phyloP scores from a whole-genome alignment of 2,113 vertebrate genomes.

The Oophaga pumilio region DNA sequence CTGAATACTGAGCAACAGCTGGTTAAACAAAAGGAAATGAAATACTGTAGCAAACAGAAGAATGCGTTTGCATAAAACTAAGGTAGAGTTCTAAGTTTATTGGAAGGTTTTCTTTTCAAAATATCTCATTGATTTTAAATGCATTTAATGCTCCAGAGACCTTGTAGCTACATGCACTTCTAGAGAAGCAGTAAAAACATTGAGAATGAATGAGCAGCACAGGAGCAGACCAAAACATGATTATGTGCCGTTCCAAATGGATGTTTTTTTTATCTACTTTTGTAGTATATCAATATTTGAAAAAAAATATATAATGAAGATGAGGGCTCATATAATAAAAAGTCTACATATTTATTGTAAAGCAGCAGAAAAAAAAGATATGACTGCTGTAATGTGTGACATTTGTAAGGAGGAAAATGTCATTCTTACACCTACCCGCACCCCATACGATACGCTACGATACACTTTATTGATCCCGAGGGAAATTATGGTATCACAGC shows the following conservation, averaged over 20 bases:
- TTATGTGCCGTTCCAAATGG: conserved; percentile 22
- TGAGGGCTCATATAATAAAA: neutral
- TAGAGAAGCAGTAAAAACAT: conserved; percentile 30
- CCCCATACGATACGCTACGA: too few species aligned
- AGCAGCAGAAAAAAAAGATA: neutral
- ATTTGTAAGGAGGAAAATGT: neutral
- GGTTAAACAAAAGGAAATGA: conserved; percentile 51
- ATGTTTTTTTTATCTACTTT: conserved; percentile 44
- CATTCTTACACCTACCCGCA: neutral
- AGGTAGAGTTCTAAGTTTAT: conserved; percentile 31
- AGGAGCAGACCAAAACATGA: conserved; percentile 36
- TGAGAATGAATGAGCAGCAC: conserved; percentile 18
- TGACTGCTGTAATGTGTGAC: neutral
- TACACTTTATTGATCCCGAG: too few species aligned
- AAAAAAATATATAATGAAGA: neutral
- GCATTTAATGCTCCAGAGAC: conserved; percentile 37
- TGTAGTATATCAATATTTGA: neutral
- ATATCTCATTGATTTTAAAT: conserved; percentile 46
- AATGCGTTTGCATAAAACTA: conserved; percentile 18
- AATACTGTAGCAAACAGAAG: conserved; percentile 24
- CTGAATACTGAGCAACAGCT: conserved; percentile 36
- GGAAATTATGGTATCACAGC: too few species aligned
- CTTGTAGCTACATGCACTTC: conserved; percentile 36
- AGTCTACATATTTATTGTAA: neutral
- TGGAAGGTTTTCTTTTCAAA: conserved; percentile 29